Evolutionary conservation across 2,797 vertebrate genomes (phyloP), one percentile per base, ranked within the genome.

Genomic region (Semotilus atromaculatus): DNA sequence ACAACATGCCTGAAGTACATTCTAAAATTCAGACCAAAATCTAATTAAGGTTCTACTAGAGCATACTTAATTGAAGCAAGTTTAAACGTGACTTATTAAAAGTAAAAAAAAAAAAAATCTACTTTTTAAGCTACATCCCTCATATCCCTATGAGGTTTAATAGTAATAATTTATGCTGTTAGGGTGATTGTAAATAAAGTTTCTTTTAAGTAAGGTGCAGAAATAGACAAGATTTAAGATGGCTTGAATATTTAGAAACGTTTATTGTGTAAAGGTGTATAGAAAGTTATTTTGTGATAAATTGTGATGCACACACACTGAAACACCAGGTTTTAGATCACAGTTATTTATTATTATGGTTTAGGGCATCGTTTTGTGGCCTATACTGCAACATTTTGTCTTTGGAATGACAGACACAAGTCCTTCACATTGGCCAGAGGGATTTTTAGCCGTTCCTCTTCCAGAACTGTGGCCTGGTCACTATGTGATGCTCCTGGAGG

Each of bases 61-160:
- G 53, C 74, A 40, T 58, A 58, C 53, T 36, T 76, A 76, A 76
- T 58, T 76, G 74, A 76, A 76, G 53, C 74, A 58, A 76, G 53
- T 18, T 76, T 58, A 58, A 76, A 76, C 3, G 14, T 40, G 23
- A 40, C 53, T 58, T 58, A 76, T 55, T 58, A 38, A 58, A 76
- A 76, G 53, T 58, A 18, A 16, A 58, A 38, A 43, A 76, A 75
- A 31, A 31, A 31, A 76, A 58, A 3, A 76, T 38, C 38, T 36
- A 76, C 74, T 38, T 36, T 7, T 53, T 38, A 18, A 58, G 53
- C 34, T 58, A 38, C 26, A 26, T 58, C 23, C 7, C 21, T 58
- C 18, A 76, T 60, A 38, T 18, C 38, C 53, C 40, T 58, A 58
- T 76, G 34, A 26, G 34, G 31, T 76, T 38, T 76, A 76, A 34